Evolutionary conservation across 2,888 invertebrate species (phyloP).

Genomic region (Synergus gifuensis): DNA sequence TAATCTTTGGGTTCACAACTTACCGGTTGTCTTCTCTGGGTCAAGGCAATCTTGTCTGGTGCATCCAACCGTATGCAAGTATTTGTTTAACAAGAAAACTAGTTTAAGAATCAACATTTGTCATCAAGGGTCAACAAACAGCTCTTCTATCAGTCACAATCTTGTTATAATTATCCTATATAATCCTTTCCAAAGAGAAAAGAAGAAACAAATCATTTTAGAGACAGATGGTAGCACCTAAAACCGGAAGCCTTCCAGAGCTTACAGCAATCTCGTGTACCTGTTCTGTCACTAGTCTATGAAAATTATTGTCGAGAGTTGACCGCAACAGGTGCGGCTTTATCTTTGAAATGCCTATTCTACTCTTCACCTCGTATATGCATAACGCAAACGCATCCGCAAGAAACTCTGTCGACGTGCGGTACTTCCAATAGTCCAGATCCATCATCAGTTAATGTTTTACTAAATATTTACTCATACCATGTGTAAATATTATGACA

Average conservation of each 20-base stretch:
- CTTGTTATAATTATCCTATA: not conserved
- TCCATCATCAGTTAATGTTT: slow-evolving; percentile 8
- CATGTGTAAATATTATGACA: slow-evolving; percentile 3
- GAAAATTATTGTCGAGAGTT: slow-evolving; percentile 48
- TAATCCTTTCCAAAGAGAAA: not conserved
- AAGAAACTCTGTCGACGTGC: slow-evolving; percentile 7
- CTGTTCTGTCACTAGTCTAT: slow-evolving; percentile 8
- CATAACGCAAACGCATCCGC: slow-evolving; percentile 35
- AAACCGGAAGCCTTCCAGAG: not conserved
- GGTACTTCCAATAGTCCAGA: slow-evolving; percentile 6
- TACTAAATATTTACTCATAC: not conserved
- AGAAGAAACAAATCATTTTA: not conserved
- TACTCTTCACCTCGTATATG: not conserved
- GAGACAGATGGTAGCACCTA: not conserved
- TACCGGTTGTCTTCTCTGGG: slow-evolving; percentile 67
- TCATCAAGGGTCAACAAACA: not conserved
- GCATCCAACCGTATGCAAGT: slow-evolving; percentile 47
- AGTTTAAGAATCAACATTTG: not conserved
- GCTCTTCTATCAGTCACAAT: not conserved
- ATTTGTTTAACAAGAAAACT: not conserved
- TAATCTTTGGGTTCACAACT: slow-evolving; percentile 62
- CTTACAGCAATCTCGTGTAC: slow-evolving; percentile 1
- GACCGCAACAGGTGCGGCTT: slow-evolving; percentile 49
- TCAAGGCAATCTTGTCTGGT: slow-evolving; percentile 69
- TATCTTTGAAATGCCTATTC: slow-evolving; percentile 26